Conservation (phyloP, 2,888 invertebrate genomes). For the Calliphora vomitoria region DNA sequence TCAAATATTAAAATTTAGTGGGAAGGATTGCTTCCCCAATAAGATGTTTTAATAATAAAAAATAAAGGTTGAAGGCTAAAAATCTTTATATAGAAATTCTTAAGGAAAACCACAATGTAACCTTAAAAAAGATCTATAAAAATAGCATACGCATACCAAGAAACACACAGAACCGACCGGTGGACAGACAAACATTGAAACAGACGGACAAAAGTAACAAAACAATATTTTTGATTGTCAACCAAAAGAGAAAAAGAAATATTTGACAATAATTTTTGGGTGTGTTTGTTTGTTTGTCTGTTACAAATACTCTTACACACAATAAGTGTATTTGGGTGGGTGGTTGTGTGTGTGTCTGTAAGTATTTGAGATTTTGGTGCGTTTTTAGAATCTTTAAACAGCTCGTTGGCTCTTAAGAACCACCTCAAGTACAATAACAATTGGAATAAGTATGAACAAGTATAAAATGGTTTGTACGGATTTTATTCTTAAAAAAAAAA, state of each 20-base stretch:
- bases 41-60: constrained; percentile 1
- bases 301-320: constrained; percentile 29
- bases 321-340: constrained; percentile 7
- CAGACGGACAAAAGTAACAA: constrained; percentile 24
- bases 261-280: constrained; percentile 38
- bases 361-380: constrained; percentile 58
- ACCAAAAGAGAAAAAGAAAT: constrained; percentile 20
- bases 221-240: constrained; percentile 59
- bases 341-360: neutral
- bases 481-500: constrained; percentile 43
- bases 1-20: too few relatives aligned
- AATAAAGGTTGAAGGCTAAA: constrained; percentile 14
- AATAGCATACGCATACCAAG: neutral
- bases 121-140: constrained; percentile 16
- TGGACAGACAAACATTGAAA: neutral
- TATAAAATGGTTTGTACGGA: constrained; percentile 58
- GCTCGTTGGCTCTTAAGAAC: constrained; percentile 10
- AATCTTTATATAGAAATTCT: constrained; percentile 5
- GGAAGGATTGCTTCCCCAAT: constrained; percentile 1
- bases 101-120: constrained; percentile 30
- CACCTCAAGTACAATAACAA: constrained; percentile 4
- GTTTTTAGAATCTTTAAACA: constrained; percentile 70
- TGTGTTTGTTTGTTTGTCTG: constrained; percentile 38
- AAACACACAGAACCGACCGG: neutral
- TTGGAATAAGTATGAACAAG: constrained; percentile 17